phyloP scores from a whole-genome alignment of 1,140 invertebrate species.

The Whitmania pigra region DNA sequence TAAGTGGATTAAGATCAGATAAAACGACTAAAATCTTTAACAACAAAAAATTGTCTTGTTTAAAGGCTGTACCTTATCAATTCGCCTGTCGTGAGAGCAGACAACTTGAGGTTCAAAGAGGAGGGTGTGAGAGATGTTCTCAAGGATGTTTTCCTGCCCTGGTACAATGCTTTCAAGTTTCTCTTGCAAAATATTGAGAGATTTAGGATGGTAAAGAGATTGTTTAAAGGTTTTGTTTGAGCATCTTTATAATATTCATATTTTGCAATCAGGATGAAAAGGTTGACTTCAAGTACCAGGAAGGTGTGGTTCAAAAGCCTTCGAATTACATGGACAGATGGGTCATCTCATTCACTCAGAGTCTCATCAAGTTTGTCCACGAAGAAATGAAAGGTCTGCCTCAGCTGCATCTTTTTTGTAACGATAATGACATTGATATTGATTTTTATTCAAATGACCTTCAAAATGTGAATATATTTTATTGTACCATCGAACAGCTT shows the following conservation, averaged over 20 bases:
- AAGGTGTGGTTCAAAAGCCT: constrained; percentile 33
- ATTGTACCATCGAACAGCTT: constrained; percentile 46
- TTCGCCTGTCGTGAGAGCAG: constrained; percentile 91
- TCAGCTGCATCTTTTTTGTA: constrained; percentile 4
- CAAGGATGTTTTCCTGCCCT: constrained; percentile 94
- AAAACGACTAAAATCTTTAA: not conserved
- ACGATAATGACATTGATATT: no score
- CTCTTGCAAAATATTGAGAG: constrained; percentile 81
- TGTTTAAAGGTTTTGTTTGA: constrained; percentile 24
- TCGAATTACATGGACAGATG: constrained; percentile 89
- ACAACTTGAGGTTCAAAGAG: constrained; percentile 91
- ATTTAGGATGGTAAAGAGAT: constrained; percentile 55
- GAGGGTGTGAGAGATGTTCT: constrained; percentile 88
- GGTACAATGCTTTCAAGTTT: constrained; percentile 85
- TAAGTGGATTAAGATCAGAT: not conserved
- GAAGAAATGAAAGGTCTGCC: constrained; percentile 65
- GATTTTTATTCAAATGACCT: no score
- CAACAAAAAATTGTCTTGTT: not conserved
- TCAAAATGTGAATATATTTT: not conserved
- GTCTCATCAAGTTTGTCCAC: constrained; percentile 71
- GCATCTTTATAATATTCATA: no score
- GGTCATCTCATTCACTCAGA: constrained; percentile 93
- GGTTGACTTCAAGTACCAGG: constrained; percentile 41
- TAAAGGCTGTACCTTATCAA: constrained; percentile 82
- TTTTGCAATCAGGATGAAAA: constrained; percentile 46